Evolutionary conservation across 2,113 vertebrate genomes (phyloP).

Genomic region (Myiagra hebetior): DNA sequence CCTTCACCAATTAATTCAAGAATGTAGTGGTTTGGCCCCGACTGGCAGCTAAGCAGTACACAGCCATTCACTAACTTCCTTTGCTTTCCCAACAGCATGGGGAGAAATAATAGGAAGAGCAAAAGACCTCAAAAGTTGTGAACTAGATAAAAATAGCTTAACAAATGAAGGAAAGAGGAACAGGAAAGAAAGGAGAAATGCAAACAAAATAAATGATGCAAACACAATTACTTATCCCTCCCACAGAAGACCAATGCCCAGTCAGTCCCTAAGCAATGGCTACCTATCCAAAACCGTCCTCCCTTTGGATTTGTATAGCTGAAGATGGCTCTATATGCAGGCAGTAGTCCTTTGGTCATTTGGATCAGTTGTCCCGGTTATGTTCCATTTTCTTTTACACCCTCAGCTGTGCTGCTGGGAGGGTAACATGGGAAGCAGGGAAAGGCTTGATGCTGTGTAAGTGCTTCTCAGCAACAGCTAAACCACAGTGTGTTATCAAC

Average conservation of each 20-base stretch:
- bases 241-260: rapidly evolving
- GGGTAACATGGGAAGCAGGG: not conserved
- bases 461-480: not conserved
- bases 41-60: not conserved
- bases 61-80: not conserved
- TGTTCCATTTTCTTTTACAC: not conserved
- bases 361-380: not conserved
- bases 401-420: rapidly evolving
- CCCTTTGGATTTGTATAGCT: not conserved
- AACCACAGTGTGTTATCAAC: not conserved
- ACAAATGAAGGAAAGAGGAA: not conserved
- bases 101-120: not conserved
- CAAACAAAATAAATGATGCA: not conserved
- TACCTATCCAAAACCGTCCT: not conserved
- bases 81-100: not conserved
- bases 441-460: not conserved
- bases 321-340: not conserved
- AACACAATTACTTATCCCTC: not conserved
- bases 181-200: not conserved
- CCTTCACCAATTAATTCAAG: not conserved
- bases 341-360: not conserved
- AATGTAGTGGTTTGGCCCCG: not conserved
- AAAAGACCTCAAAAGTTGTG: not conserved
- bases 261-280: not conserved
- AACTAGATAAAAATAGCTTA: not conserved